phyloP scores from a whole-genome alignment of 2,888 invertebrate genomes.

The Cyaniris semiargus region DNA sequence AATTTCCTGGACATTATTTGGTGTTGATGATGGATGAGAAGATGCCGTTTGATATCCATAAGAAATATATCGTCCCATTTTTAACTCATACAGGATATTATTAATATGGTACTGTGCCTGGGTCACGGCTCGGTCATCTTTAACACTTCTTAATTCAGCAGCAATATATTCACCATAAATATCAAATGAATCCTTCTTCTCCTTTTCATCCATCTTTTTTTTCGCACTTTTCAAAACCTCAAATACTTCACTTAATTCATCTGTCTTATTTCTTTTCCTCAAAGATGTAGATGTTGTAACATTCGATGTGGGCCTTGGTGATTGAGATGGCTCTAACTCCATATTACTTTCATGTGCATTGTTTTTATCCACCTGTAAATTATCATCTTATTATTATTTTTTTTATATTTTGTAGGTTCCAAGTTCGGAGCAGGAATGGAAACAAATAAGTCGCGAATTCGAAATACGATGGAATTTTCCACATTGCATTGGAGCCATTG shows the following conservation, averaged over 20 bases:
- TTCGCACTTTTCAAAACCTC: conserved; percentile 6
- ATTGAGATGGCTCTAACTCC: conserved; percentile 43
- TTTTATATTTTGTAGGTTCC: conserved; percentile 33
- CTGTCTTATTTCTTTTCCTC: conserved; percentile 44
- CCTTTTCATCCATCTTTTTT: conserved; percentile 35
- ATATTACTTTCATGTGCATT: conserved; percentile 39
- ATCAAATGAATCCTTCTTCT: conserved; percentile 42
- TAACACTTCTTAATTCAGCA: conserved; percentile 45
- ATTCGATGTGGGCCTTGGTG: conserved; percentile 42
- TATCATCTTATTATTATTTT: conserved; percentile 39
- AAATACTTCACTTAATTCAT: conserved; percentile 40
- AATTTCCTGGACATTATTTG: conserved; percentile 44
- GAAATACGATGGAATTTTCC: conserved; percentile 45
- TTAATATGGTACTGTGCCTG: conserved; percentile 33
- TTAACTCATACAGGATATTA: neutral
- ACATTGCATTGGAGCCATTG: conserved; percentile 42
- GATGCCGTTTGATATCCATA: conserved; percentile 41
- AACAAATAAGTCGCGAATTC: conserved; percentile 39
- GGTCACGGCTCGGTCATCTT: conserved; percentile 44
- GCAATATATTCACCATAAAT: conserved; percentile 40
- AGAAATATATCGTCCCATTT: conserved; percentile 44
- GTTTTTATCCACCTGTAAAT: conserved; percentile 35
- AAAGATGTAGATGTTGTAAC: conserved; percentile 43
- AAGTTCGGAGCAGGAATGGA: conserved; percentile 40
- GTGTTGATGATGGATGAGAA: conserved; percentile 44